Evolutionary conservation across 2,888 invertebrate species (phyloP), one percentile per base, ranked within the genome.

Genomic region (Dryococelus australis): DNA sequence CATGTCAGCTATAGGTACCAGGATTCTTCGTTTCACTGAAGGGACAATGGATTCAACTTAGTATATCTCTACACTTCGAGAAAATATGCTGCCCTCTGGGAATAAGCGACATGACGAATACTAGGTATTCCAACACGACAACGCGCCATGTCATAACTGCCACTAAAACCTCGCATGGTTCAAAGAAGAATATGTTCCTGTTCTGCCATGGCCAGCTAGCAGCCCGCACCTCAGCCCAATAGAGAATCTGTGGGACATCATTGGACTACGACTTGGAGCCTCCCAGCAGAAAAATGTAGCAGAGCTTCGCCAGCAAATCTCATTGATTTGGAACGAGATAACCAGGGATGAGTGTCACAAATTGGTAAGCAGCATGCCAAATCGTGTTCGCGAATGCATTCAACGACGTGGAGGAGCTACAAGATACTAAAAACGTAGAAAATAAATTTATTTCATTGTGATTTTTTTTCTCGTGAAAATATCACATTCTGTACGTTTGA

Each of bases 201-300:
- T 85, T 35, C n/a, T 85, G 43, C 85, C 85, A 43, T 85, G 85
- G 85, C 85, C 85, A 16, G 85, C 85, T 85, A 9, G 85, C 8
- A 85, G 85, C 47, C 47, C 85, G 26, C 43, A 43, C 47, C 43
- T 85, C 35, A 85, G 47, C 47, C 85, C 47, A 26, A 85, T 26
- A 43, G 85, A 85, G 47, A 85, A 85, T 43, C 6, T 85, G 85
- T 85, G 85, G 85, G 43, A 85, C 10, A 43, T 85, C 5, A 65
- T 65, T 65, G 65, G 65, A 65, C 65, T 12, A 24, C 65, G 65
- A 12, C 65, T 65, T 9, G 65, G 10, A 65, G 8, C 65, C 10
- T 65, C 6, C 16, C 65, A 65, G 16, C 65, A 5, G 20, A 65
- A 8, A 65, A 12, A 8, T 13, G 65, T 65, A 65, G 65, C 65